Evolutionary conservation across 2,888 invertebrate genomes (phyloP).

Genomic region (Diploptera punctata): DNA sequence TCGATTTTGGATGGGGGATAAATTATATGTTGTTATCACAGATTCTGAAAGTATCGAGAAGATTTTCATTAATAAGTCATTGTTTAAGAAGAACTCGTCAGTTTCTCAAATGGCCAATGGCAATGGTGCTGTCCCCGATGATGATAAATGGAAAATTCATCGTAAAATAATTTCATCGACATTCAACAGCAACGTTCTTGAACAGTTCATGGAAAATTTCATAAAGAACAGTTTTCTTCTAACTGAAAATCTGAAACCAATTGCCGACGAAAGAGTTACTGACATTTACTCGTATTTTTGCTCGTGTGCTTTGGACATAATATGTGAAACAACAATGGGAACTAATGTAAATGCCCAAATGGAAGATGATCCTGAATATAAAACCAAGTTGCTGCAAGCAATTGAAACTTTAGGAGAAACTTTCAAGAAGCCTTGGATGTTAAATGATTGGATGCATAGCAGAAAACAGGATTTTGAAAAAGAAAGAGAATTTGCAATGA

Average conservation of each 20-base stretch:
- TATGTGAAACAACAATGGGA: neutral
- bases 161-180: conserved; percentile 1
- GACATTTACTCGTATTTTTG: neutral
- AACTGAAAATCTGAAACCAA: neutral
- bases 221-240: neutral
- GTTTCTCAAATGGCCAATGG: neutral
- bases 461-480: neutral
- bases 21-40: neutral
- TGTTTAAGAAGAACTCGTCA: neutral
- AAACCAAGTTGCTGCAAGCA: neutral
- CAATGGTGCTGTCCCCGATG: neutral
- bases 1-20: neutral
- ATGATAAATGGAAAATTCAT: neutral
- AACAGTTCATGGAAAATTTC: neutral
- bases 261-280: neutral
- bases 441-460: neutral
- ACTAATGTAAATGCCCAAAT: neutral
- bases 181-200: neutral
- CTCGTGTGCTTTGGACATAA: neutral
- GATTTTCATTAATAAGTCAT: neutral
- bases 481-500: neutral
- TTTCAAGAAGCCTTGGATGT: neutral
- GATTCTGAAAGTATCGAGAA: neutral
- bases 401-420: neutral
- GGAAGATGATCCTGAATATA: neutral